A percentile compares a stretch with the other conserved stretches of the same genome.
phyloP scores from a whole-genome alignment of 2,888 invertebrate genomes.

The Eurois occulta region DNA sequence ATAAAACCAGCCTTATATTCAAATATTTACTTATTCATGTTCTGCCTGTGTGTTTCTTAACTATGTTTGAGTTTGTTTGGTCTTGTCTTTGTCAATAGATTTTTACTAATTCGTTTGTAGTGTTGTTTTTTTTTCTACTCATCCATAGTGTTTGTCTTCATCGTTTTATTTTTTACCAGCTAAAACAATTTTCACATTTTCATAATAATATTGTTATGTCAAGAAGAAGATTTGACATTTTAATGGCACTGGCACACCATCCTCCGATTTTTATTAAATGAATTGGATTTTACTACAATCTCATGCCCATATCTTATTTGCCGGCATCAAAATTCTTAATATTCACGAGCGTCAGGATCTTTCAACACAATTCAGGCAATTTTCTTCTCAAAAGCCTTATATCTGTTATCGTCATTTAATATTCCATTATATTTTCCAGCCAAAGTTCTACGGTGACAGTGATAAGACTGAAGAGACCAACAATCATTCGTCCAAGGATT shows the following conservation, averaged over 20 bases:
- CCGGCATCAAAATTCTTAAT: slow-evolving; percentile 18
- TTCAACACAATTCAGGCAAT: background rate
- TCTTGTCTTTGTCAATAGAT: slow-evolving; percentile 51
- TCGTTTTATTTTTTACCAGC: slow-evolving; percentile 43
- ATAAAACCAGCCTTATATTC: no score
- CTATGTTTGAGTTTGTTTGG: slow-evolving; percentile 59
- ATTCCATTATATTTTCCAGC: slow-evolving; percentile 83
- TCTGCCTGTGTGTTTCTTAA: slow-evolving; percentile 51
- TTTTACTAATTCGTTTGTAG: slow-evolving; percentile 74
- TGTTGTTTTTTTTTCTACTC: slow-evolving; percentile 68
- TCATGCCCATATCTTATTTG: slow-evolving; percentile 27
- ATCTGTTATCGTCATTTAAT: slow-evolving; percentile 15
- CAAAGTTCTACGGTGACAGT: slow-evolving; percentile 92
- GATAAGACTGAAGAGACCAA: slow-evolving; percentile 91
- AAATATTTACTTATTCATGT: slow-evolving; percentile 29
- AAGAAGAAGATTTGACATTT: background rate
- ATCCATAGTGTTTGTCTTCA: slow-evolving; percentile 58
- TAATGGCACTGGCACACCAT: slow-evolving; percentile 25
- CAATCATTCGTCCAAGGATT: slow-evolving; percentile 89
- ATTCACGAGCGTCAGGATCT: background rate
- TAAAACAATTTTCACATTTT: slow-evolving; percentile 24
- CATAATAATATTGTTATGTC: slow-evolving; percentile 15
- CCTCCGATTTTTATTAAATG: background rate
- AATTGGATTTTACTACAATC: slow-evolving; percentile 13
- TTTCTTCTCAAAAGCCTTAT: background rate